Conservation (phyloP, 1,140 invertebrate genomes). For the Microvelia longipes region DNA sequence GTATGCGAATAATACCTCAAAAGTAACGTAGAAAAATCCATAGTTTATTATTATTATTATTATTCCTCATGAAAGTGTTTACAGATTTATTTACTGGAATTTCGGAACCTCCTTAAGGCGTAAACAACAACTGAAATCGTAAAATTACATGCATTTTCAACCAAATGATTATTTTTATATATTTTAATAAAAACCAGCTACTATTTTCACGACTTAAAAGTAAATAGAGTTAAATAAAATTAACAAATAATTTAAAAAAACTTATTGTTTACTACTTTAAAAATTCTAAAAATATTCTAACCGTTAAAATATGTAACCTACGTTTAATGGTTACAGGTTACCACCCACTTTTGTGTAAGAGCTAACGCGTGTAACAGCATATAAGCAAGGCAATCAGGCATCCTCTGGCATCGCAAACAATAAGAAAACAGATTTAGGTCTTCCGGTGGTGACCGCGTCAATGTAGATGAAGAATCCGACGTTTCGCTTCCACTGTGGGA, state of each 20-base stretch:
- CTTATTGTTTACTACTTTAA: background rate
- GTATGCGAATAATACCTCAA: too few relatives aligned
- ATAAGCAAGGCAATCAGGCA: too few relatives aligned
- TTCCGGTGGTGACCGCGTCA: too few relatives aligned
- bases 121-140: background rate
- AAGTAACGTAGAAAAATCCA: too few relatives aligned
- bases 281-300: background rate
- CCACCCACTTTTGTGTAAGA: background rate
- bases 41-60: too few relatives aligned
- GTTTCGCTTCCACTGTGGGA: too few relatives aligned
- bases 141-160: background rate
- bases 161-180: background rate
- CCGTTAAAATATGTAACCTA: background rate
- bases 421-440: too few relatives aligned
- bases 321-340: background rate
- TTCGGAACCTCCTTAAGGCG: background rate
- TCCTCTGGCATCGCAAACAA: too few relatives aligned
- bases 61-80: too few relatives aligned
- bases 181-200: background rate
- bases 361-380: too few relatives aligned
- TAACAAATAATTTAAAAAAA: background rate
- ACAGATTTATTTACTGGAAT: too few relatives aligned
- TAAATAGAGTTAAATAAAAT: background rate
- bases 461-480: too few relatives aligned
- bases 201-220: background rate